Evolutionary conservation across 2,888 invertebrate species (phyloP), one percentile per base, ranked within the genome.

Genomic region (Nomada lathburiana): DNA sequence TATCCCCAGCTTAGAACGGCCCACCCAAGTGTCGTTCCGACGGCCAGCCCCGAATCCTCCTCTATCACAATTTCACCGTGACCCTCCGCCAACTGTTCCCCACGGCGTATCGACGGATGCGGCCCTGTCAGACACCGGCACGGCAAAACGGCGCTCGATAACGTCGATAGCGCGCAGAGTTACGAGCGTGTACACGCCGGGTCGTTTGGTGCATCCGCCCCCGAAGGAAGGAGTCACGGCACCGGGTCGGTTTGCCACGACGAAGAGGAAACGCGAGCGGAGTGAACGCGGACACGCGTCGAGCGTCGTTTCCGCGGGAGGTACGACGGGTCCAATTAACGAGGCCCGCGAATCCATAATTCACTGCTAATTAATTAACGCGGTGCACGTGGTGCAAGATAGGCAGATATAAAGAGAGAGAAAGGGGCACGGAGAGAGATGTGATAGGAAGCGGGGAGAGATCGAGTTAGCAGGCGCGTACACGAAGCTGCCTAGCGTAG

Each of bases 341-440:
- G 85, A 82, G 65, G 85, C 85, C 86, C 77, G 78, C 81, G 82
- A 87, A 91, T 90, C 91, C 90, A 91, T 91, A 91, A 91, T 91
- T 91, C 91, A 90, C 89, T 86, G 87, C 86, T 90, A 89, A 91
- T 91, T 91, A 90, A 91, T 91, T 90, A 90, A 88, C 89, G 75
- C 85, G 5, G 80, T 53, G 36, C 68, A 53, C 59, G 64, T 55
- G 60, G 26, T 55, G 65, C 9, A 50, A 47, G 50, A 62, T 63
- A 23, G 20, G 44, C 11, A 20, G 36, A 55, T 36, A 23, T 26
- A 59, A 11, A 50, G 50, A 36, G 47, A 20, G 55, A 69, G 55
- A 5, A 44, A 57, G 57, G 36, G 67, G 36, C 26, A 23, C 2
- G 36, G 57, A 20, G 23, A 53, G 69, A 44, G 64, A 63, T 26